These are phyloP conservation scores for Porites rus DNA, from an alignment of 92 coral and sea anemone species.

Conservation along the genomic window DNA sequence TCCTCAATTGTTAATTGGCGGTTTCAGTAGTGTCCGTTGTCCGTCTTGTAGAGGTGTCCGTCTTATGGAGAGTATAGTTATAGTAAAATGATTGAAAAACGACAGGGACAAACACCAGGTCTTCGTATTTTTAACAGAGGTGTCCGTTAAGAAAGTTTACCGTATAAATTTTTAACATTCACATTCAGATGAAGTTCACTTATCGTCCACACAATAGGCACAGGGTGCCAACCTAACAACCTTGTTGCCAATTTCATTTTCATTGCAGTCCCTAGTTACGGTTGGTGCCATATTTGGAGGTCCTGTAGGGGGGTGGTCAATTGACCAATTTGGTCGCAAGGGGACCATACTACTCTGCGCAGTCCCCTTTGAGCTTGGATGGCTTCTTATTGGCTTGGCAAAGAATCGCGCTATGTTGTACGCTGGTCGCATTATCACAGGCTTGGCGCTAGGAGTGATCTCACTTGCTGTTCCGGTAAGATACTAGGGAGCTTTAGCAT, in stretches of 20 bases:
- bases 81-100: too few species aligned
- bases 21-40: too few species aligned
- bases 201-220: background rate
- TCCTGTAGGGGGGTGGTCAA: slow-evolving; percentile 75
- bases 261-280: slow-evolving; percentile 71
- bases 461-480: slow-evolving; percentile 94
- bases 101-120: too few species aligned
- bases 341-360: slow-evolving; percentile 74
- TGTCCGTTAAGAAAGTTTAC: too few species aligned
- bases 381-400: slow-evolving; percentile 81
- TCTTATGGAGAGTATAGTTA: too few species aligned
- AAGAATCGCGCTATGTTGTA: slow-evolving; percentile 63
- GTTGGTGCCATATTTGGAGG: slow-evolving; percentile 90
- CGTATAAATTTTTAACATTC: too few species aligned
- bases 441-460: slow-evolving; percentile 77
- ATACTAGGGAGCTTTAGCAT: background rate
- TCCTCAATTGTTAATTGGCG: too few species aligned
- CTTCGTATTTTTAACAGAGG: too few species aligned
- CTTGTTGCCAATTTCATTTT: too few species aligned
- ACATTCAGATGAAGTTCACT: too few species aligned
- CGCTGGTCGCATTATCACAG: slow-evolving; percentile 82
- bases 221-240: too few species aligned
- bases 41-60: too few species aligned
- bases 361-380: slow-evolving; percentile 86
- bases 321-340: slow-evolving; percentile 85